Conservation (phyloP, 2,797 vertebrate species). For the Mustela erminea region DNA sequence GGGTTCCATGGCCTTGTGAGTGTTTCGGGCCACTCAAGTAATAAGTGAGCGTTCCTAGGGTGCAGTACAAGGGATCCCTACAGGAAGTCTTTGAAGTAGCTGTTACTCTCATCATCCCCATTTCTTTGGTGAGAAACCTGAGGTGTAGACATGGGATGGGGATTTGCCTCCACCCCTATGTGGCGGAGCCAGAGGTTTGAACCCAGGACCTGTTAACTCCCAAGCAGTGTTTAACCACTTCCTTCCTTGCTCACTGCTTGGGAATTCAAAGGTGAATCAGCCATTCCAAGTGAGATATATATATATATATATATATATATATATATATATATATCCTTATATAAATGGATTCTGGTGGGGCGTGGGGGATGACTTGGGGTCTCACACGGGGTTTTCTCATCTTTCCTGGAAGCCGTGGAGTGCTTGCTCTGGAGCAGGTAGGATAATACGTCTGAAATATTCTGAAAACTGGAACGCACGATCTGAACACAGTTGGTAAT, state of each 20-base stretch:
- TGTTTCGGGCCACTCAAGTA: background rate
- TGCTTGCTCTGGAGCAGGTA: slow-evolving; percentile 35
- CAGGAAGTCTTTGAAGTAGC: background rate
- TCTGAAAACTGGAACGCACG: slow-evolving; percentile 56
- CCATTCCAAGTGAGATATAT: background rate
- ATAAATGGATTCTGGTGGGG: too few species aligned
- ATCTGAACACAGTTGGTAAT: slow-evolving; percentile 58
- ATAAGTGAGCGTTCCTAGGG: background rate
- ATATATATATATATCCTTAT: too few species aligned
- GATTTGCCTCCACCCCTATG: slow-evolving; percentile 10
- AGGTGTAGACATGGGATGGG: background rate
- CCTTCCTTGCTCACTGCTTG: background rate
- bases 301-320: too few species aligned
- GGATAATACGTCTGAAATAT: slow-evolving; percentile 58
- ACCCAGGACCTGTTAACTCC: slow-evolving; percentile 25
- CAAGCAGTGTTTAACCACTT: background rate
- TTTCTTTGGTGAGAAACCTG: slow-evolving; percentile 8
- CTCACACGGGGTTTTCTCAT: background rate
- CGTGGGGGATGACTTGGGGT: background rate
- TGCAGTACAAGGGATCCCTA: slow-evolving; percentile 7
- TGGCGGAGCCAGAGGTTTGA: background rate
- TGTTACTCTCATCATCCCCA: background rate
- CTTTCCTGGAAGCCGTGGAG: background rate
- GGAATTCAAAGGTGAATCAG: background rate
- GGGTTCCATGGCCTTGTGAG: slow-evolving; percentile 38